A percentile compares a stretch with the other conserved stretches of the same genome.
These are phyloP conservation scores for Sinonovacula constricta DNA, from an alignment of 1,140 invertebrate species.

Conservation along the genomic window DNA sequence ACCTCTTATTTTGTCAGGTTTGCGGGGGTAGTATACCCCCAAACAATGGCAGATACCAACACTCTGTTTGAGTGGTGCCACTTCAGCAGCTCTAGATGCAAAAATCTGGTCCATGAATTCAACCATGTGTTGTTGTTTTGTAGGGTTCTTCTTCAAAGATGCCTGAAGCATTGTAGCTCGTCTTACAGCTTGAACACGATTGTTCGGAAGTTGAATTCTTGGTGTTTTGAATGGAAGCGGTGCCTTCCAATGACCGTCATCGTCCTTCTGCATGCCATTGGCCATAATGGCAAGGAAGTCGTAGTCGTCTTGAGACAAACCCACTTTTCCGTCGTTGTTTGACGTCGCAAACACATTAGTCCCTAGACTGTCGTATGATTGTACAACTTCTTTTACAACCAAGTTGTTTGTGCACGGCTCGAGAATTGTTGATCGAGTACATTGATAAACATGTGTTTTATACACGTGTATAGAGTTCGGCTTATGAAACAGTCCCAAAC, in stretches of 20 bases:
- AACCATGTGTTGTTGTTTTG: too few species aligned
- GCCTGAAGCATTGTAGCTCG: neutral
- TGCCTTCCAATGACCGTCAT: neutral
- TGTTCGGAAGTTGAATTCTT: too few species aligned
- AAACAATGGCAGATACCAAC: too few species aligned
- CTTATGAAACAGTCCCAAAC: conserved; percentile 35
- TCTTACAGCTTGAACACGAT: too few species aligned
- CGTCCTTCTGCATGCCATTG: neutral
- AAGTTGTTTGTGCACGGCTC: conserved; percentile 43
- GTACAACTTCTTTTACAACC: too few species aligned
- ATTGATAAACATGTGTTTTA: conserved; percentile 32
- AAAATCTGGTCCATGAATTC: too few species aligned
- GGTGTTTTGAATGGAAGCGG: too few species aligned
- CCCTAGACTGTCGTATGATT: too few species aligned
- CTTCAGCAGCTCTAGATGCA: too few species aligned
- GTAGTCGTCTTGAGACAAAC: neutral
- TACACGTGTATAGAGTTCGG: conserved; percentile 23
- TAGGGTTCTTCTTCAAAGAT: neutral
- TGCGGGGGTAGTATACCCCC: neutral
- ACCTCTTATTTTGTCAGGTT: neutral
- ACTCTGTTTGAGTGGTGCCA: too few species aligned
- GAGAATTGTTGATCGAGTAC: conserved; percentile 32
- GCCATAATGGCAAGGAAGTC: neutral
- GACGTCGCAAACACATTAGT: conserved; percentile 4
- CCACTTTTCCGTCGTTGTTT: neutral